phyloP scores from a whole-genome alignment of 2,797 vertebrate species.

The Pangasius macronema region DNA sequence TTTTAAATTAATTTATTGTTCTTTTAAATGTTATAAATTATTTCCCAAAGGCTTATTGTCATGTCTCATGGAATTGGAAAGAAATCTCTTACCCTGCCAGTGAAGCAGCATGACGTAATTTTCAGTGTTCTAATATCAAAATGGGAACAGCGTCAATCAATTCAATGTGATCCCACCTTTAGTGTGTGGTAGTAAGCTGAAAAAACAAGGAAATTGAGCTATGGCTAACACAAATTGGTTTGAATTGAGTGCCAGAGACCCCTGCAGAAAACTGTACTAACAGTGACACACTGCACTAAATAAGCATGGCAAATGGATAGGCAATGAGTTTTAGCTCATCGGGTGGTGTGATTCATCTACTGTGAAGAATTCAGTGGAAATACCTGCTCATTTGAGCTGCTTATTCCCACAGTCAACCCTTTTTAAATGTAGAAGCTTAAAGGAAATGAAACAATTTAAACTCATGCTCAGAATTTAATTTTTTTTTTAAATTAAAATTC shows the following conservation, averaged over 20 bases:
- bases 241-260: conserved; percentile 1
- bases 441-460: not conserved
- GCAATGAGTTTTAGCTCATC: not conserved
- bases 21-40: not conserved
- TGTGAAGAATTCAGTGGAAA: not conserved
- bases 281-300: conserved; percentile 5
- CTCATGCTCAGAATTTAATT: not conserved
- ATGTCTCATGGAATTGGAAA: not conserved
- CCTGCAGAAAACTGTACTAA: conserved; percentile 11
- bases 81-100: not conserved
- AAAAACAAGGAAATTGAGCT: conserved; percentile 4
- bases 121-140: not conserved
- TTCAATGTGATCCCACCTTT: not conserved
- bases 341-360: not conserved
- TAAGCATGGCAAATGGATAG: conserved; percentile 16
- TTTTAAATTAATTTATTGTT: not conserved
- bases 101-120: conserved; percentile 6
- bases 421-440: not conserved
- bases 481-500: not conserved
- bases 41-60: not conserved
- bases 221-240: conserved; percentile 12
- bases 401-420: not conserved
- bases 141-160: not conserved
- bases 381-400: not conserved
- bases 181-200: conserved; percentile 23